phyloP scores from a whole-genome alignment of 1,140 invertebrate species.

The Drosophila sp. region DNA sequence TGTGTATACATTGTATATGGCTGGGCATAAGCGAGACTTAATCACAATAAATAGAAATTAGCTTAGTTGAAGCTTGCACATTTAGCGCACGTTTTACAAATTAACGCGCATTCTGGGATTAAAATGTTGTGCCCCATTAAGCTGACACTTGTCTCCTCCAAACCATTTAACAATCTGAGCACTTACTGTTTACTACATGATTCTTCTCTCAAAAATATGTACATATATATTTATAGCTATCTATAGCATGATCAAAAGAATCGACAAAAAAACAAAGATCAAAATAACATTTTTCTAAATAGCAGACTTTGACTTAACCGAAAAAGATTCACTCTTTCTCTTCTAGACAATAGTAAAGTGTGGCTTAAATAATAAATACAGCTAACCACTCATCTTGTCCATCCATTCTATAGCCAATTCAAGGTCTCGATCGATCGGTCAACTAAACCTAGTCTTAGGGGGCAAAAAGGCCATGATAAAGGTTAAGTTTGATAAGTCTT shows the following conservation, averaged over 20 bases:
- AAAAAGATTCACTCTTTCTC: too few species aligned
- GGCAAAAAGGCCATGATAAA: too few species aligned
- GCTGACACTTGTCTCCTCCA: slow-evolving; percentile 3
- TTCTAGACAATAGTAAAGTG: too few species aligned
- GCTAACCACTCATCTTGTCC: too few species aligned
- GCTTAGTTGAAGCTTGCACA: slow-evolving; percentile 42
- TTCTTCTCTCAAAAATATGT: neutral
- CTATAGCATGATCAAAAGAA: neutral
- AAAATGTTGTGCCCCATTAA: slow-evolving; percentile 12
- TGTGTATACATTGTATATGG: slow-evolving; percentile 9
- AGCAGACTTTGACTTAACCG: too few species aligned
- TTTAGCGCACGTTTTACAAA: slow-evolving; percentile 69
- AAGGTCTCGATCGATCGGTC: too few species aligned
- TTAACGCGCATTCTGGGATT: slow-evolving; percentile 38
- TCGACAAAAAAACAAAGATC: too few species aligned
- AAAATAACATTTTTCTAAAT: too few species aligned
- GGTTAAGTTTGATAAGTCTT: too few species aligned
- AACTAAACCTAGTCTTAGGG: too few species aligned
- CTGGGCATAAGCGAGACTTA: slow-evolving; percentile 36
- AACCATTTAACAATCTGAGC: neutral
- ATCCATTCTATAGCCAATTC: too few species aligned
- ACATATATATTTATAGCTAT: neutral
- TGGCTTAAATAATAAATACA: too few species aligned
- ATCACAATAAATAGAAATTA: slow-evolving; percentile 73
- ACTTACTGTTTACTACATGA: neutral